Evolutionary conservation across 92 coral and sea anemone genomes (phyloP).

Genomic region (Zoanthus solanderi): DNA sequence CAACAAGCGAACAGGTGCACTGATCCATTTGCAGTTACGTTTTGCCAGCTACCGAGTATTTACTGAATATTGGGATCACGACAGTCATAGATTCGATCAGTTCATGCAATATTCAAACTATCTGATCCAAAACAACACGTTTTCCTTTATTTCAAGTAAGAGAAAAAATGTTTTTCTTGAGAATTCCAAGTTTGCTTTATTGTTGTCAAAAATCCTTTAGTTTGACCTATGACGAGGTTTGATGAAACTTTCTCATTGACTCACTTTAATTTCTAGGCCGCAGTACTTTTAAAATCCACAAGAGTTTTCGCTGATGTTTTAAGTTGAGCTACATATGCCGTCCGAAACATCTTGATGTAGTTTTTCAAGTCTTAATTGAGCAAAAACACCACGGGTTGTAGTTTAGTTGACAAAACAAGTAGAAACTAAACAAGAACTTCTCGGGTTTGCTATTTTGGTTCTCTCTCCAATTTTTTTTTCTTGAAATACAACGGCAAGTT

Average conservation of each 20-base stretch:
- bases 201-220: background rate
- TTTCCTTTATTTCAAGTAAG: background rate
- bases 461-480: background rate
- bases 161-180: background rate
- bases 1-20: conserved; percentile 33
- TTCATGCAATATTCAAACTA: background rate
- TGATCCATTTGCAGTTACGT: background rate
- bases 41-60: background rate
- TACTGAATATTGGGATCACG: background rate
- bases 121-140: background rate
- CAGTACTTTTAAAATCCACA: no score
- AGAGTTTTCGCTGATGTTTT: no score
- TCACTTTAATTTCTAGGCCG: background rate
- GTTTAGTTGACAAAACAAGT: no score
- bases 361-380: no score
- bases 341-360: no score
- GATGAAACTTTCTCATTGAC: background rate
- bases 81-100: background rate
- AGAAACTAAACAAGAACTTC: no score
- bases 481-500: no score
- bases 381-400: no score
- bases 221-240: background rate
- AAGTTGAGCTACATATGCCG: no score
- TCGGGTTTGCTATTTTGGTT: background rate
- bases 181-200: background rate